These are phyloP conservation scores for Ciconia maguari DNA, from an alignment of 2,113 vertebrate genomes.

Conservation along the genomic window DNA sequence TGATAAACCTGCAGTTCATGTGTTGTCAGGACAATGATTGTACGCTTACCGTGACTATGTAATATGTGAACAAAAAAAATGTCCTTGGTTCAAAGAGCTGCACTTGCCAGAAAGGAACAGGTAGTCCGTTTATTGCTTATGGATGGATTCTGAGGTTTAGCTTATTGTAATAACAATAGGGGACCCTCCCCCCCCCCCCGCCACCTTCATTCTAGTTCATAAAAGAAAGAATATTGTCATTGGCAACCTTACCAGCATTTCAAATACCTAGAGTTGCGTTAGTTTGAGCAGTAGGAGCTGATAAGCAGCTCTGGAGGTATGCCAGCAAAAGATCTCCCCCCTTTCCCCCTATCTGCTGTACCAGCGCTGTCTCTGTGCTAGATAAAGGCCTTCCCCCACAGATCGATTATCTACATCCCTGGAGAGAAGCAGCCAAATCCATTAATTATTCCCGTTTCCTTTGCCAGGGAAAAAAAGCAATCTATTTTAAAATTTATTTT, in stretches of 20 bases:
- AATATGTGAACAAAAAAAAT: neutral
- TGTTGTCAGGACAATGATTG: neutral
- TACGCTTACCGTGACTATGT: neutral
- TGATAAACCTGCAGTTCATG: neutral
- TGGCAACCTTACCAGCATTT: neutral
- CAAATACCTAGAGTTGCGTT: neutral
- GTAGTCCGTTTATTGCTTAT: neutral
- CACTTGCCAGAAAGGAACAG: neutral
- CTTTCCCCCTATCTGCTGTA: neutral
- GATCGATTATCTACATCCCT: constrained; percentile 23
- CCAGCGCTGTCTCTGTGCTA: neutral
- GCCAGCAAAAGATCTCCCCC: constrained; percentile 2
- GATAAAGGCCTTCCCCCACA: constrained; percentile 18
- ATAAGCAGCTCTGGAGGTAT: constrained; percentile 35
- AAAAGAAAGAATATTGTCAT: neutral
- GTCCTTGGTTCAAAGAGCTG: neutral
- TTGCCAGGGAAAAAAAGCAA: constrained; percentile 23
- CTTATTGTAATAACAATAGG: neutral
- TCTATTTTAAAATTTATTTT: neutral
- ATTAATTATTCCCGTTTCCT: constrained; percentile 51
- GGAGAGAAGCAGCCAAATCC: constrained; percentile 11
- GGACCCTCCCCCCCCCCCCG: fast-evolving
- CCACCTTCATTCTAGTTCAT: neutral
- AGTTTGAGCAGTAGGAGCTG: neutral
- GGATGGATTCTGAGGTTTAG: neutral